A percentile compares a stretch with the other conserved stretches of the same genome.
Conservation (phyloP, 2,888 invertebrate genomes). For the Aleiodes alternator region DNA sequence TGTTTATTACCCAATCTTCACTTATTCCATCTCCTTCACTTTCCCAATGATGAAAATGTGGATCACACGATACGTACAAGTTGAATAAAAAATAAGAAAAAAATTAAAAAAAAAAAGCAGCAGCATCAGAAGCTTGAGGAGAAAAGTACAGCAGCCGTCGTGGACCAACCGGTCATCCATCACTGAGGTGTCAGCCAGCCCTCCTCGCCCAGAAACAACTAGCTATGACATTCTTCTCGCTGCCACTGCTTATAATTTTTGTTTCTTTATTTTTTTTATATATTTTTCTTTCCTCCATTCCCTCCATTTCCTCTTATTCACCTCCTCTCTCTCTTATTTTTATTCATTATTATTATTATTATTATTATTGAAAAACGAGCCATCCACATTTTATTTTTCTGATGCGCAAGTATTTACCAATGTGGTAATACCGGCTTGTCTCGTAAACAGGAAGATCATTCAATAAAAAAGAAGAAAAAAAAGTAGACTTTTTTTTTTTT, state of each 20-base stretch:
- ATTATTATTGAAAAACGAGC: background rate
- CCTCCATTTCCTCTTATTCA: slow-evolving; percentile 35
- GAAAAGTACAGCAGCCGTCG: slow-evolving; percentile 67
- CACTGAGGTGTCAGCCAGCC: slow-evolving; percentile 72
- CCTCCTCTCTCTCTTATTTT: slow-evolving; percentile 29
- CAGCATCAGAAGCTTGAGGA: slow-evolving; percentile 42
- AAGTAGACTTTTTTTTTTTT: background rate
- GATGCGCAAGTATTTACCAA: background rate
- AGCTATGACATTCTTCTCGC: slow-evolving; percentile 73
- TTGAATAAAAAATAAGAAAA: slow-evolving; percentile 16
- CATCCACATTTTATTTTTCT: background rate
- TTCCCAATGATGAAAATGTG: slow-evolving; percentile 24
- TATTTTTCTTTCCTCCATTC: slow-evolving; percentile 41
- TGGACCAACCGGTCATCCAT: slow-evolving; percentile 66
- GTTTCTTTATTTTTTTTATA: slow-evolving; percentile 33
- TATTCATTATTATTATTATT: too few species aligned
- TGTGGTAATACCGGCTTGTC: slow-evolving; percentile 18
- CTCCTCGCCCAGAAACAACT: slow-evolving; percentile 71
- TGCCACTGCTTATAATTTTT: slow-evolving; percentile 58
- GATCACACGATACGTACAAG: slow-evolving; percentile 2
- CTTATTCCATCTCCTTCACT: background rate
- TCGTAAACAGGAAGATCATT: slow-evolving; percentile 6
- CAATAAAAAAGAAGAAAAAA: too few species aligned
- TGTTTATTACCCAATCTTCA: too few species aligned
- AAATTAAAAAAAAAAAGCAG: slow-evolving; percentile 5